A percentile compares a stretch with the other conserved stretches of the same genome.
Conservation (phyloP, 2,113 vertebrate species). For the Alethe castanea region DNA sequence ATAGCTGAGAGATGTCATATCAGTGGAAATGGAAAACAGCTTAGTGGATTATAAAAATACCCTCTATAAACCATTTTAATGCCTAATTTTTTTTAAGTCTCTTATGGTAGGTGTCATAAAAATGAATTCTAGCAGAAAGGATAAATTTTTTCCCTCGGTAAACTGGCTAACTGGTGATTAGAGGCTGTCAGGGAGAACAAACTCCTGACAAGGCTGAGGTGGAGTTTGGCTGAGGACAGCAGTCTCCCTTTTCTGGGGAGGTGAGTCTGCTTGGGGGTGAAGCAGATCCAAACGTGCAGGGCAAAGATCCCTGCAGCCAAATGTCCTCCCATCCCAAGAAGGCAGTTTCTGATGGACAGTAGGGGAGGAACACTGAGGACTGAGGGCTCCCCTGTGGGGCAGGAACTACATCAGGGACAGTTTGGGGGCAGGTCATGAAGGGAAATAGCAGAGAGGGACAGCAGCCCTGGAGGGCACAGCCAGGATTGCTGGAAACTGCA, state of each 20-base stretch:
- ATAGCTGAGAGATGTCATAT: slow-evolving; percentile 57
- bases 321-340: background rate
- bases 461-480: background rate
- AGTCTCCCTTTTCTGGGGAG: background rate
- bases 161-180: slow-evolving; percentile 45
- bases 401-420: background rate
- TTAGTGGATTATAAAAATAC: slow-evolving; percentile 63
- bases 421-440: background rate
- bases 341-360: background rate
- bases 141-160: slow-evolving; percentile 10
- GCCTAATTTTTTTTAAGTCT: slow-evolving; percentile 59
- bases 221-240: background rate
- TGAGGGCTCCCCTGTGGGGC: background rate
- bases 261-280: background rate
- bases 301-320: background rate
- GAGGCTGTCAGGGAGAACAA: slow-evolving; percentile 16
- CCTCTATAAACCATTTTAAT: slow-evolving; percentile 59
- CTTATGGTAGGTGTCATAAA: slow-evolving; percentile 60
- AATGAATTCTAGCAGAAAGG: slow-evolving; percentile 44
- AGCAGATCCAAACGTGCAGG: background rate
- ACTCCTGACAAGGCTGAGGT: background rate
- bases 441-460: accelerated
- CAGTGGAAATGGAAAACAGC: slow-evolving; percentile 59
- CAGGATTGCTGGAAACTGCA: background rate
- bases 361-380: background rate